Evolutionary conservation across 1,140 invertebrate species (phyloP).

Genomic region (Drosophila baimaii): DNA sequence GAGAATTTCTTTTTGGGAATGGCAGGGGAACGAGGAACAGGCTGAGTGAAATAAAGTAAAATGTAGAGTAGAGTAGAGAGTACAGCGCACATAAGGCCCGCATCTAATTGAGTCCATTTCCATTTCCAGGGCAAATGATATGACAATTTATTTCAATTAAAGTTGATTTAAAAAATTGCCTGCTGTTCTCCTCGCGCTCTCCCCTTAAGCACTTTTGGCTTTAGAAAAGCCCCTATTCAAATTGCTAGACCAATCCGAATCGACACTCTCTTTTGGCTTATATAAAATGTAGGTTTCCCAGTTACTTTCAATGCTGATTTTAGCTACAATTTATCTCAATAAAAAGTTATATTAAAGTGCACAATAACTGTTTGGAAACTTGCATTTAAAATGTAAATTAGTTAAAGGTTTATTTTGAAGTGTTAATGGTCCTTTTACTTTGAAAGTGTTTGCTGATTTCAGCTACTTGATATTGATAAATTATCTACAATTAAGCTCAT

Average conservation of each 20-base stretch:
- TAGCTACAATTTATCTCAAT: background rate
- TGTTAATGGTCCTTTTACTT: conserved; percentile 32
- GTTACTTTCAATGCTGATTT: background rate
- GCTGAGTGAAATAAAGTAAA: conserved; percentile 12
- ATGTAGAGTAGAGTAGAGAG: conserved; percentile 9
- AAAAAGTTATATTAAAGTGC: background rate
- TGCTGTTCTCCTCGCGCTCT: conserved; percentile 3
- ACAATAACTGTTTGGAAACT: background rate
- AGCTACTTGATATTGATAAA: conserved; percentile 11
- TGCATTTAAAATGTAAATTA: conserved; percentile 4
- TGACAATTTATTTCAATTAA: conserved; percentile 83
- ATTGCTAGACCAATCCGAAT: conserved; percentile 20
- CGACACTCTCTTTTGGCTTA: conserved; percentile 1
- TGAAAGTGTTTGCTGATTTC: background rate
- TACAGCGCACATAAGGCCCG: conserved; percentile 20
- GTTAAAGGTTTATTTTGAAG: background rate
- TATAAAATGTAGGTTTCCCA: conserved; percentile 12
- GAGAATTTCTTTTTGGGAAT: conserved; percentile 1
- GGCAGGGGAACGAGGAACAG: background rate
- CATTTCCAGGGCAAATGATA: conserved; percentile 66
- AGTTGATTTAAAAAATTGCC: conserved; percentile 76
- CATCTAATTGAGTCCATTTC: conserved; percentile 54
- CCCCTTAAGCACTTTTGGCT: background rate
- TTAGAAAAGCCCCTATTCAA: conserved; percentile 27
- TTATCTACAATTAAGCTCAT: conserved; percentile 3